Conservation (phyloP, 2,113 vertebrate genomes). For the Brienomyrus brachyistius region DNA sequence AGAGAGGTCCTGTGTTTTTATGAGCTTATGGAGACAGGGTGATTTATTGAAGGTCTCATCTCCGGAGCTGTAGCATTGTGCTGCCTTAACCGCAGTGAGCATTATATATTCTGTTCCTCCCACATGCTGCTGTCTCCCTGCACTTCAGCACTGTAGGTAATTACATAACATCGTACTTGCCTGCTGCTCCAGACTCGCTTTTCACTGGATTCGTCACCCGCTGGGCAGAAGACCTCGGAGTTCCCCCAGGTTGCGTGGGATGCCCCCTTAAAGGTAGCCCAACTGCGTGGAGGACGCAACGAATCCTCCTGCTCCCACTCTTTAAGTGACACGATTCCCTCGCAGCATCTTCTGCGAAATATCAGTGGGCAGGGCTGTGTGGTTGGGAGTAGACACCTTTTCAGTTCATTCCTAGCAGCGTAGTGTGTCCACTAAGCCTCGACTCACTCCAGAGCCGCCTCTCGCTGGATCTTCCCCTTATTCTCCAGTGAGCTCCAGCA, state of each 20-base stretch:
- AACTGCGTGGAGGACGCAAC: not conserved
- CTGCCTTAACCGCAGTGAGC: conserved; percentile 27
- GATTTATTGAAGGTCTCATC: conserved; percentile 27
- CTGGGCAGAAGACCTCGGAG: not conserved
- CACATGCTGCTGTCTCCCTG: conserved; percentile 37
- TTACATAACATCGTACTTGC: conserved; percentile 32
- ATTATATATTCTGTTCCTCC: conserved; percentile 36
- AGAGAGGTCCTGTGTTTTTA: conserved; percentile 10
- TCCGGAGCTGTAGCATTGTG: conserved; percentile 7
- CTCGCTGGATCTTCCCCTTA: not conserved
- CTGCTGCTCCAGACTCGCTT: not conserved
- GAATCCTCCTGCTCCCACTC: not conserved
- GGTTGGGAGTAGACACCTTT: not conserved
- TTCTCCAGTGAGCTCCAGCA: not conserved
- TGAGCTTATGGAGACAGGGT: conserved; percentile 14
- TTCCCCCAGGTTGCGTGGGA: not conserved
- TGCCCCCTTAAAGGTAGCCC: not conserved
- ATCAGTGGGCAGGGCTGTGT: not conserved
- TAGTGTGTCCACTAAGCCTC: not conserved
- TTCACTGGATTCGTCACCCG: not conserved
- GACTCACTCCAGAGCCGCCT: no score
- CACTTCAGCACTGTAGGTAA: conserved; percentile 26
- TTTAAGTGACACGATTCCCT: not conserved
- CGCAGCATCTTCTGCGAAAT: not conserved
- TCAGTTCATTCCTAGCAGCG: not conserved